phyloP scores from a whole-genome alignment of 2,888 invertebrate genomes.

The Pollenia amentaria region DNA sequence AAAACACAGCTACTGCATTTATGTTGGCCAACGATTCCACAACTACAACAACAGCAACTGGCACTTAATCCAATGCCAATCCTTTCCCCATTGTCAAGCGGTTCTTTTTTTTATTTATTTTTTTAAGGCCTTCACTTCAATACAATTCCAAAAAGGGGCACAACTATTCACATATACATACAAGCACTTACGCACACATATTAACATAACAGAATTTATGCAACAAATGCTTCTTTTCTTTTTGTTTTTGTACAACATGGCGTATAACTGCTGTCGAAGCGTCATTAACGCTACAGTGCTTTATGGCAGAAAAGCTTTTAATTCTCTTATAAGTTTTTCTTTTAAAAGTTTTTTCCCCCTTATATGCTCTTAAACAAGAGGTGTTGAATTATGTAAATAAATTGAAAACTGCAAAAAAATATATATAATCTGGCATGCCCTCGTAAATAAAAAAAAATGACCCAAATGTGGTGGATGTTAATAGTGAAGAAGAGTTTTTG shows the following conservation, averaged over 20 bases:
- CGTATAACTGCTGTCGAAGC: not conserved
- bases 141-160: constrained; percentile 41
- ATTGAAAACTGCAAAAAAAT: not conserved
- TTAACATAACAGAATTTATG: constrained; percentile 1
- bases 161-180: not conserved
- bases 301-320: constrained; percentile 36
- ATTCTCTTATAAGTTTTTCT: constrained; percentile 16
- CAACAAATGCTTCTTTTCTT: not conserved
- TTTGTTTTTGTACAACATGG: not conserved
- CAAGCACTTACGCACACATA: not conserved
- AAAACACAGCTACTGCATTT: constrained; percentile 31
- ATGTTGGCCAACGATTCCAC: constrained; percentile 33
- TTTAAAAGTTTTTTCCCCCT: not conserved
- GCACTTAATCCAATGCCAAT: constrained; percentile 65
- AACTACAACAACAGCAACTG: not conserved
- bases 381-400: not conserved
- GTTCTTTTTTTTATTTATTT: constrained; percentile 29
- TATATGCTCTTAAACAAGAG: not conserved
- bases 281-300: constrained; percentile 20
- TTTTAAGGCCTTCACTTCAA: constrained; percentile 48
- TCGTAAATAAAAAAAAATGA: constrained; percentile 21
- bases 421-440: not conserved
- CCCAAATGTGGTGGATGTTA: constrained; percentile 37
- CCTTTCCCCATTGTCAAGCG: constrained; percentile 64
- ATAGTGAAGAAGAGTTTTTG: constrained; percentile 29